A percentile compares a stretch with the other conserved stretches of the same genome.
Conservation (phyloP, 2,797 vertebrate species). For the Pantherophis alleghaniensis region DNA sequence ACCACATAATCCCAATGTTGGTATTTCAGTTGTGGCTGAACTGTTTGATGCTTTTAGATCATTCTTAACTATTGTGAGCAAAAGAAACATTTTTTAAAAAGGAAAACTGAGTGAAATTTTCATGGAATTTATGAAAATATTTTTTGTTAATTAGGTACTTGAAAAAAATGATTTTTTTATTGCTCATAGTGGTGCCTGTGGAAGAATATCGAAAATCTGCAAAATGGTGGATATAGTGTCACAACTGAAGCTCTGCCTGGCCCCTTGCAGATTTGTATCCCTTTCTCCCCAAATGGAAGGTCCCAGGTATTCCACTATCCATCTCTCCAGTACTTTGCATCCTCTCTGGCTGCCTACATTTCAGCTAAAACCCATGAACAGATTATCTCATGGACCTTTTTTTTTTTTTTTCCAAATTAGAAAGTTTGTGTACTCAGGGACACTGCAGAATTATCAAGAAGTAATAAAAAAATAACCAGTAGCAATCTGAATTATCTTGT, state of each 20-base stretch:
- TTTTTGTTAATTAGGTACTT: neutral
- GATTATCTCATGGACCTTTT: neutral
- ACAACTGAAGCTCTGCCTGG: neutral
- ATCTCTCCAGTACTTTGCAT: too few relatives aligned
- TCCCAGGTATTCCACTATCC: neutral
- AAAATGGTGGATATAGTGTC: neutral
- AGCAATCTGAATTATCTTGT: too few relatives aligned
- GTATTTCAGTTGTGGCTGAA: neutral
- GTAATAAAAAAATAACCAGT: neutral
- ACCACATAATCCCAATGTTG: neutral
- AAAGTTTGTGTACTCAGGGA: neutral
- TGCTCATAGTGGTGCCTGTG: neutral
- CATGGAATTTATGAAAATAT: neutral
- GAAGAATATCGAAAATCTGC: neutral
- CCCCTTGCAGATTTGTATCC: neutral
- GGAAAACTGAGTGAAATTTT: neutral
- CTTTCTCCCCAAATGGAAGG: neutral
- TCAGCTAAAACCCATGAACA: neutral
- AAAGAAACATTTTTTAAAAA: neutral
- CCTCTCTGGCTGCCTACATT: too few relatives aligned
- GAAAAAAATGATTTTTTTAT: neutral
- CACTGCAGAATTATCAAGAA: neutral
- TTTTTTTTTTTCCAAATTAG: neutral
- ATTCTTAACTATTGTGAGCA: neutral
- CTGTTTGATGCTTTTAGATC: neutral